phyloP scores from a whole-genome alignment of 2,797 vertebrate species.

The Melanotaenia boesemani region DNA sequence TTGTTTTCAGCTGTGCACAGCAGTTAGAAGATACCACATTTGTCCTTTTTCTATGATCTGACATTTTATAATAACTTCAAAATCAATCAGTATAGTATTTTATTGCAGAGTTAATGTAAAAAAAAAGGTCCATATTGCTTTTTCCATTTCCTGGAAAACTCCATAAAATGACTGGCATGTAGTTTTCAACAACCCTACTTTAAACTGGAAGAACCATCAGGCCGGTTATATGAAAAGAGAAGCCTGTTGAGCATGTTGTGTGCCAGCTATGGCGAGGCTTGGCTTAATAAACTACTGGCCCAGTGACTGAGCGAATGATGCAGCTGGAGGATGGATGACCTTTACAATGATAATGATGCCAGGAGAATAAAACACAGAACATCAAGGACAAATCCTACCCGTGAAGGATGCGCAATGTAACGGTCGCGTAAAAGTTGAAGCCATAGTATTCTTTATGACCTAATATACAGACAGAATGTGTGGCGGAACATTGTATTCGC shows the following conservation, averaged over 20 bases:
- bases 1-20: not conserved
- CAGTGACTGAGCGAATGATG: slow-evolving; percentile 36
- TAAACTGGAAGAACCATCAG: not conserved
- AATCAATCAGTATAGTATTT: not conserved
- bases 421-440: not conserved
- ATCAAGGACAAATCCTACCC: slow-evolving; percentile 47
- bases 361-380: slow-evolving; percentile 43
- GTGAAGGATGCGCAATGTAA: slow-evolving; percentile 6
- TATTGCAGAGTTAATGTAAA: not conserved
- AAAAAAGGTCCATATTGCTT: not conserved
- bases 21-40: not conserved
- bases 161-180: not conserved
- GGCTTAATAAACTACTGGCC: slow-evolving; percentile 18
- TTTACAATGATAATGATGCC: slow-evolving; percentile 50
- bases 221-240: not conserved
- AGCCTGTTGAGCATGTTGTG: not conserved
- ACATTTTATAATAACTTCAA: not conserved
- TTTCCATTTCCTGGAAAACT: not conserved
- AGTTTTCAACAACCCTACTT: not conserved
- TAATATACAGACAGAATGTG: not conserved
- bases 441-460: not conserved
- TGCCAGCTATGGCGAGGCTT: slow-evolving; percentile 1
- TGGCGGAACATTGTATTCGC: not conserved
- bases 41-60: not conserved
- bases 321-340: slow-evolving; percentile 55